Evolutionary conservation across 2,113 vertebrate species (phyloP).

Genomic region (Coptodon rendalli): DNA sequence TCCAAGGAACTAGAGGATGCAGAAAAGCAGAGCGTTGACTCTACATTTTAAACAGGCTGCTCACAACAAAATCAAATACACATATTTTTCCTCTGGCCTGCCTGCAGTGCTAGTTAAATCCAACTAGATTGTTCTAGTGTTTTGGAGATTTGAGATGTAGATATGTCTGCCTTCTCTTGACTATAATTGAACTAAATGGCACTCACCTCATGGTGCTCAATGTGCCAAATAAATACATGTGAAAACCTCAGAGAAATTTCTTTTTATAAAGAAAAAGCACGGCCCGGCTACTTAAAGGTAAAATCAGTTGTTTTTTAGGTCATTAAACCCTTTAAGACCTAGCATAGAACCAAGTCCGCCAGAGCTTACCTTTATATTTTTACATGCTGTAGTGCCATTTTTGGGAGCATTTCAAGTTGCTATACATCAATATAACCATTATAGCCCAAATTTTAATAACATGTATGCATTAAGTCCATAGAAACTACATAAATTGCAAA

Average conservation of each 20-base stretch:
- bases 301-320: background rate
- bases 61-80: background rate
- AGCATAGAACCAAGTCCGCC: background rate
- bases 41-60: background rate
- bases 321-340: background rate
- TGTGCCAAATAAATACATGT: background rate
- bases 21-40: background rate
- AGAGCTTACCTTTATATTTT: no score
- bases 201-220: background rate
- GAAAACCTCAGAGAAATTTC: background rate
- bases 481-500: no score
- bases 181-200: background rate
- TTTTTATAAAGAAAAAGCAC: background rate
- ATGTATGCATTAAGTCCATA: no score
- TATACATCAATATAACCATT: no score
- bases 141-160: background rate
- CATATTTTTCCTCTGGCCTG: background rate
- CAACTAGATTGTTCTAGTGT: background rate
- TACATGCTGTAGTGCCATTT: no score
- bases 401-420: no score
- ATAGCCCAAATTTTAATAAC: no score
- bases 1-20: background rate
- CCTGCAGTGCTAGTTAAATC: background rate
- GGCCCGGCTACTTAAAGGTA: background rate
- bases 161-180: background rate